Evolutionary conservation across 2,888 invertebrate genomes (phyloP).

Genomic region (Chironomus tentans): DNA sequence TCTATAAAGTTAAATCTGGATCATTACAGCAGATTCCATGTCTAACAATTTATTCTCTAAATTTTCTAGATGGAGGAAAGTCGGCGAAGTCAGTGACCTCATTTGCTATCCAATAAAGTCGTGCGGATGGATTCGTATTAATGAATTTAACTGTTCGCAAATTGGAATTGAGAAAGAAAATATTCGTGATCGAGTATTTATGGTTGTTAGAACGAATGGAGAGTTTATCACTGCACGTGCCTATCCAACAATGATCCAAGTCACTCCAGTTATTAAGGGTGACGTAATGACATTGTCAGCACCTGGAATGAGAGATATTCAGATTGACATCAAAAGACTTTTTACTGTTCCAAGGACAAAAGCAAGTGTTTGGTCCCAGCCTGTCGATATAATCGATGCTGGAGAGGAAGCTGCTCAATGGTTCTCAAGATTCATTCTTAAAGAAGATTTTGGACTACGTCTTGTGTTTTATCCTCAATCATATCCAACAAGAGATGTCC

Average conservation of each 20-base stretch:
- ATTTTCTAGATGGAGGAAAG: constrained; percentile 44
- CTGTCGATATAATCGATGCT: constrained; percentile 57
- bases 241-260: constrained; percentile 47
- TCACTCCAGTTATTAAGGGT: constrained; percentile 45
- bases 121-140: constrained; percentile 45
- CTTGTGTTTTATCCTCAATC: constrained; percentile 49
- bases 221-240: constrained; percentile 51
- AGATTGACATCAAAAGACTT: constrained; percentile 44
- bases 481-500: constrained; percentile 36
- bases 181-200: constrained; percentile 40
- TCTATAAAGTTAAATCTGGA: background rate
- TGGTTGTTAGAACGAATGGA: constrained; percentile 49
- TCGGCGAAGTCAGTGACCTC: constrained; percentile 49
- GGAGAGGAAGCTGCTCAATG: constrained; percentile 61
- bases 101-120: constrained; percentile 53
- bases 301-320: constrained; percentile 47
- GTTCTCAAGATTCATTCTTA: constrained; percentile 52
- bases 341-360: constrained; percentile 37
- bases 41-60: too few species aligned
- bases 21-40: background rate
- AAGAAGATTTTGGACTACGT: constrained; percentile 44
- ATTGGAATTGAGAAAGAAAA: constrained; percentile 47
- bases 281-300: constrained; percentile 47
- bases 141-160: constrained; percentile 46
- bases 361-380: constrained; percentile 48